phyloP scores from a whole-genome alignment of 2,888 invertebrate species.

The Melikaiella ostensackeni region DNA sequence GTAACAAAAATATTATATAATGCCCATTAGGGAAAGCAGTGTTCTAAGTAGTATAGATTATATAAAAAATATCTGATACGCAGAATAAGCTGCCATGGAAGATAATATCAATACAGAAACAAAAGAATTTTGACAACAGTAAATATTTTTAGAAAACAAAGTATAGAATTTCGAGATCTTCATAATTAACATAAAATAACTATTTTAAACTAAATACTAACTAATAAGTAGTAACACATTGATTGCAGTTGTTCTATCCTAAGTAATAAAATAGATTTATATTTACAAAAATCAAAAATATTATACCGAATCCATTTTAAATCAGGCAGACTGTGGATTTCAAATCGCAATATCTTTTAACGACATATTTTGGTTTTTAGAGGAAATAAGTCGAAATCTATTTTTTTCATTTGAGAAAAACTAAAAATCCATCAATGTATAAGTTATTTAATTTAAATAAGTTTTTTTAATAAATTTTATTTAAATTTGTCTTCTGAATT shows the following conservation, averaged over 20 bases:
- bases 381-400: no score
- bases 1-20: not conserved
- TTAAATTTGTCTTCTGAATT: no score
- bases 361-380: no score
- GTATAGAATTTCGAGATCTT: not conserved
- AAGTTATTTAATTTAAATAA: no score
- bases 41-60: no score
- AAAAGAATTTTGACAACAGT: no score
- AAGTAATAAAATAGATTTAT: not conserved
- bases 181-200: not conserved
- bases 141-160: not conserved
- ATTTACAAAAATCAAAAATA: not conserved
- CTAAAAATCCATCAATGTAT: no score
- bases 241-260: not conserved
- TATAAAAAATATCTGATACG: no score
- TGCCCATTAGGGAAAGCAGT: not conserved
- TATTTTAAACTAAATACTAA: not conserved
- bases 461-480: not conserved
- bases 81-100: no score
- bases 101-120: no score
- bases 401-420: no score
- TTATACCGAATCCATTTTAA: not conserved
- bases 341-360: not conserved
- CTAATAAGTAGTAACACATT: not conserved
- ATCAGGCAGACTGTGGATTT: not conserved